A percentile compares a stretch with the other conserved stretches of the same genome.
Conservation (phyloP, 2,113 vertebrate genomes). For the Leptosomus discolor region DNA sequence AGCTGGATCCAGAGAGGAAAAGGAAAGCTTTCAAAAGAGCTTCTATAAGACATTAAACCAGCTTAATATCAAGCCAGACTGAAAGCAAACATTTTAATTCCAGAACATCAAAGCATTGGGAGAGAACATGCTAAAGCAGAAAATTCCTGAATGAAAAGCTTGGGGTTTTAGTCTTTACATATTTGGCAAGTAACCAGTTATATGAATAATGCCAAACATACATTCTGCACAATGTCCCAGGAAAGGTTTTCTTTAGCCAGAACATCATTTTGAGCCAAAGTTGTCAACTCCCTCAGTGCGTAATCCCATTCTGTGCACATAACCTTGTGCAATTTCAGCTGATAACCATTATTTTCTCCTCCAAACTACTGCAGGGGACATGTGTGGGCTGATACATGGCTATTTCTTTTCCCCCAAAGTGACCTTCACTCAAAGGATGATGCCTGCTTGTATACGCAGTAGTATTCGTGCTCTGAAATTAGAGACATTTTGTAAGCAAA, state of each 20-base stretch:
- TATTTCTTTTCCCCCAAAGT: background rate
- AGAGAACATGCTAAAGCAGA: background rate
- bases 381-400: background rate
- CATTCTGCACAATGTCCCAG: background rate
- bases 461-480: background rate
- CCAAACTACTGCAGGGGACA: background rate
- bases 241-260: background rate
- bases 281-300: background rate
- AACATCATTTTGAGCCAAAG: background rate
- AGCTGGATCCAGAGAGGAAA: background rate
- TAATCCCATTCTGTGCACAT: background rate
- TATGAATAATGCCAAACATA: background rate
- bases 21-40: background rate
- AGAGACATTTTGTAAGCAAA: background rate
- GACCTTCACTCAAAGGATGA: background rate
- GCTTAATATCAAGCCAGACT: constrained; percentile 13
- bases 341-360: background rate
- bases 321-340: background rate
- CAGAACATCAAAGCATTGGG: background rate
- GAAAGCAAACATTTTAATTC: constrained; percentile 23
- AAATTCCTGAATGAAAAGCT: background rate
- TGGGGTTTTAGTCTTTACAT: background rate
- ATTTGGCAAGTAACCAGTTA: background rate
- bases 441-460: background rate
- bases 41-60: background rate